Percentiles rank a stretch among this genome's conserved stretches.
Conservation (phyloP, 1,140 invertebrate species). For the Drosophila elegans region DNA sequence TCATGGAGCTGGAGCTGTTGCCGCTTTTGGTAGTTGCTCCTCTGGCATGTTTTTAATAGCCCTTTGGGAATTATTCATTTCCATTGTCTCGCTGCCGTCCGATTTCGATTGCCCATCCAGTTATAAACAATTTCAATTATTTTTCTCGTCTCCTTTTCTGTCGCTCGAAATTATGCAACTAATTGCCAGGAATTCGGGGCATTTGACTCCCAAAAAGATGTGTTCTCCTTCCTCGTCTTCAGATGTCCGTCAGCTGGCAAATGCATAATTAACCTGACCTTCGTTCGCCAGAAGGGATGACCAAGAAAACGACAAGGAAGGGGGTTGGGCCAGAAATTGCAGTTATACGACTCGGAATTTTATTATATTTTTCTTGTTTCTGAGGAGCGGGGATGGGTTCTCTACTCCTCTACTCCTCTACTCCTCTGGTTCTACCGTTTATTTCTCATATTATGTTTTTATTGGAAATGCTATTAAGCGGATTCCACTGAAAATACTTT, state of each 20-base stretch:
- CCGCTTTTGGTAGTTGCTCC: constrained; percentile 67
- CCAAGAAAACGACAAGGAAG: not conserved
- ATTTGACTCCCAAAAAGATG: constrained; percentile 59
- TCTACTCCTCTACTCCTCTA: constrained; percentile 8
- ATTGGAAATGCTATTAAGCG: constrained; percentile 50
- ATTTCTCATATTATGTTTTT: constrained; percentile 26
- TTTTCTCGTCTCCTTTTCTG: constrained; percentile 36
- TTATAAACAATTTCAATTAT: constrained; percentile 71
- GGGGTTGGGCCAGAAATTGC: constrained; percentile 24
- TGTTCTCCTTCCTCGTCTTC: constrained; percentile 5
- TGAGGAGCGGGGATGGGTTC: constrained; percentile 5
- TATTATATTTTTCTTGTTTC: constrained; percentile 18
- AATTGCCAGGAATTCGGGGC: constrained; percentile 70
- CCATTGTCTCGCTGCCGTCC: constrained; percentile 60
- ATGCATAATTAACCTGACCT: constrained; percentile 77
- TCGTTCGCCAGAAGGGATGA: constrained; percentile 34
- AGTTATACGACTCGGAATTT: constrained; percentile 44
- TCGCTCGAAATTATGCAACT: constrained; percentile 71
- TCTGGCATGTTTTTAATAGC: constrained; percentile 81
- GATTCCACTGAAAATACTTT: constrained; percentile 49
- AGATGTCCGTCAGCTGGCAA: constrained; percentile 61
- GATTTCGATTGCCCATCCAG: constrained; percentile 57
- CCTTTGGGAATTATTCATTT: constrained; percentile 82
- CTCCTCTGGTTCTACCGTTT: constrained; percentile 11
- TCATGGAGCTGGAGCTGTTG: constrained; percentile 31